phyloP scores from a whole-genome alignment of 2,888 invertebrate species.

The Dicycla oo region DNA sequence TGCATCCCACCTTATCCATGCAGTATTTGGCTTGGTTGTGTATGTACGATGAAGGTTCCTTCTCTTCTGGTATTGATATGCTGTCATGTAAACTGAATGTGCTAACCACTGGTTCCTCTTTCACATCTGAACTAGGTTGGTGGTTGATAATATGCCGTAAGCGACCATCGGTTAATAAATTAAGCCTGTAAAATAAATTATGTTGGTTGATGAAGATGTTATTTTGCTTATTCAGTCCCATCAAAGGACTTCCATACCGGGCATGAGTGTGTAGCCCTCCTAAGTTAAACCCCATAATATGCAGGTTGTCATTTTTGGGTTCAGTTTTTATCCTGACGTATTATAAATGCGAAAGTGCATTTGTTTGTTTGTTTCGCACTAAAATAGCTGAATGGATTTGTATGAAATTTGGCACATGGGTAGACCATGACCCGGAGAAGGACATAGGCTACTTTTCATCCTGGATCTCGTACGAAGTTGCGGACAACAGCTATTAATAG shows the following conservation, averaged over 20 bases:
- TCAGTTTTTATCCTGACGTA: not conserved
- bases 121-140: constrained; percentile 83
- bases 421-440: too few species aligned
- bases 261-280: too few species aligned
- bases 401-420: too few species aligned
- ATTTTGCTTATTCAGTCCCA: not conserved
- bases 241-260: not conserved
- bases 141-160: constrained; percentile 93
- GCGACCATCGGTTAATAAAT: constrained; percentile 92
- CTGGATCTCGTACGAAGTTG: too few species aligned
- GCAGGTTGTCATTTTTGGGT: not conserved
- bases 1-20: constrained; percentile 92
- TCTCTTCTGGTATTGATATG: constrained; percentile 84
- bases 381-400: too few species aligned
- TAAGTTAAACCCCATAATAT: not conserved
- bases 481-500: too few species aligned
- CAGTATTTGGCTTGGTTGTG: constrained; percentile 95
- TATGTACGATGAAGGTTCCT: constrained; percentile 92
- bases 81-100: constrained; percentile 80
- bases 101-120: constrained; percentile 76
- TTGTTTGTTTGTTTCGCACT: too few species aligned
- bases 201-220: not conserved
- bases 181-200: constrained; percentile 82
- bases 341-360: too few species aligned
- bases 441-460: too few species aligned